These are phyloP conservation scores for Aethina tumida DNA, from an alignment of 1,140 invertebrate genomes.

Conservation along the genomic window DNA sequence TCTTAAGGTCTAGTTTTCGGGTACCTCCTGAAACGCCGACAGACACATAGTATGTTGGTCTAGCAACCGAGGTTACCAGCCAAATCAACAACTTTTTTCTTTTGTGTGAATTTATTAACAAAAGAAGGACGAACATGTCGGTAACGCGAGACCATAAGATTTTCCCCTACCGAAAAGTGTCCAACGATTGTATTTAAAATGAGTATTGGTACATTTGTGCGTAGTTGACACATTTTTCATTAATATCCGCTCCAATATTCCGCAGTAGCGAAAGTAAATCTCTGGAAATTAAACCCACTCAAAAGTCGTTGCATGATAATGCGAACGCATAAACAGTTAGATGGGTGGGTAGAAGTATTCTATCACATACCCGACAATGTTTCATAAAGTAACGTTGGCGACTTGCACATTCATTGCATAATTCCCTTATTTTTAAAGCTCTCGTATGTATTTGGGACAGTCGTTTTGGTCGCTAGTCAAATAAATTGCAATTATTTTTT, in stretches of 20 bases:
- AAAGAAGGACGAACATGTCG: constrained; percentile 4
- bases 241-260: constrained; percentile 5
- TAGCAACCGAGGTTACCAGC: neutral
- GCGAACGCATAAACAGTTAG: constrained; percentile 8
- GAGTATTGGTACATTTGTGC: too few species aligned
- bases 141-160: neutral
- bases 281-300: constrained; percentile 1
- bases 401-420: constrained; percentile 2
- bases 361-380: constrained; percentile 1
- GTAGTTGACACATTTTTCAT: constrained; percentile 3
- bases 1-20: too few species aligned
- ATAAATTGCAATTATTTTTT: constrained; percentile 1
- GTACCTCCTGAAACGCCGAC: too few species aligned
- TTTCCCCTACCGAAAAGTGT: neutral
- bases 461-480: neutral
- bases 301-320: constrained; percentile 1
- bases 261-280: constrained; percentile 8
- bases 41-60: too few species aligned
- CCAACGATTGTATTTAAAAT: too few species aligned
- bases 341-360: constrained; percentile 1
- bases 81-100: neutral
- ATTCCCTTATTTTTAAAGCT: constrained; percentile 1
- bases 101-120: neutral
- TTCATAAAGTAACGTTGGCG: constrained; percentile 6
- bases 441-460: constrained; percentile 4